Conservation (phyloP, 2,888 invertebrate genomes). For the Acleris sparsana region DNA sequence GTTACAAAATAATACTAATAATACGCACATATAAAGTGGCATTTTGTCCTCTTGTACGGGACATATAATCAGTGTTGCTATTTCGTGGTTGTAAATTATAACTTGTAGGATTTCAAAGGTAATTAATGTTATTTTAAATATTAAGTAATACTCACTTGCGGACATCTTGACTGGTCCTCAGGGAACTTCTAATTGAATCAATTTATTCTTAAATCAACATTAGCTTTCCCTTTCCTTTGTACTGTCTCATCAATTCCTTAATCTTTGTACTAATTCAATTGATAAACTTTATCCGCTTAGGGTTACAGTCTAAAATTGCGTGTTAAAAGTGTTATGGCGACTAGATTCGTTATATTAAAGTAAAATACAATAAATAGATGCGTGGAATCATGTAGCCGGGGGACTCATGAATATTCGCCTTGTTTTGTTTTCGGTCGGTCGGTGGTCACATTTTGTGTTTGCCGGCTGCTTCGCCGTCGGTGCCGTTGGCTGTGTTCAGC, state of each 20-base stretch:
- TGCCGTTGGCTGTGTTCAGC: constrained; percentile 46
- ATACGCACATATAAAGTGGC: no score
- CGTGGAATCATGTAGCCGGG: constrained; percentile 73
- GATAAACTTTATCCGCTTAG: constrained; percentile 50
- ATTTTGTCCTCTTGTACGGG: no score
- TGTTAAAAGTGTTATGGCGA: constrained; percentile 79
- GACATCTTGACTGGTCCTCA: constrained; percentile 67
- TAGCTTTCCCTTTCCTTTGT: constrained; percentile 71
- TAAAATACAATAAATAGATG: constrained; percentile 73
- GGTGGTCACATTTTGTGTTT: constrained; percentile 78
- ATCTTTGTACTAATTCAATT: constrained; percentile 70
- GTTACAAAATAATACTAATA: no score
- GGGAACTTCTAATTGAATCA: constrained; percentile 72
- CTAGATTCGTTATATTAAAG: constrained; percentile 79
- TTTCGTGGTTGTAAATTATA: no score
- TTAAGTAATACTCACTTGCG: constrained; percentile 66
- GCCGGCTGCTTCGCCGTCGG: constrained; percentile 49
- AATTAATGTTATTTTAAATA: no score
- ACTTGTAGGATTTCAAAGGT: no score
- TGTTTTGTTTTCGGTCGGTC: constrained; percentile 62
- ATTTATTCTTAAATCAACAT: constrained; percentile 75
- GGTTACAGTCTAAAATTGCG: constrained; percentile 67
- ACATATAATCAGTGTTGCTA: no score
- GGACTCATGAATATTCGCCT: constrained; percentile 74
- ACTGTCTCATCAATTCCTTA: constrained; percentile 59